phyloP scores from a whole-genome alignment of 2,888 invertebrate species.

The Erpobdella octoculata region DNA sequence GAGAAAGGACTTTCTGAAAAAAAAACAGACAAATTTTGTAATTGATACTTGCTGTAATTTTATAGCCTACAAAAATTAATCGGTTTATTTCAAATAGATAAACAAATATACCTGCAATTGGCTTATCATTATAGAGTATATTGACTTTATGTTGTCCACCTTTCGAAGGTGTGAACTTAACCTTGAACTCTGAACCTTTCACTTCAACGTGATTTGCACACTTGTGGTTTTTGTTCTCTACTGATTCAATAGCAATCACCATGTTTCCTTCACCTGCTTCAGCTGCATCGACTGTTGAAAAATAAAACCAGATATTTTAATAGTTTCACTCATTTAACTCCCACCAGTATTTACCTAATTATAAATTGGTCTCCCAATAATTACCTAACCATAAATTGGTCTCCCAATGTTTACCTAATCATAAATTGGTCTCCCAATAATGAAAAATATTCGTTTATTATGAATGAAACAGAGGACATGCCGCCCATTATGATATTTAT shows the following conservation, averaged over 20 bases:
- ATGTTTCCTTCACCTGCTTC: slow-evolving; percentile 1
- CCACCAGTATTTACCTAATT: no score
- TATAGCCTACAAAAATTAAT: not conserved
- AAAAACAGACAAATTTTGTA: no score
- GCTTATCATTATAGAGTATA: slow-evolving; percentile 5
- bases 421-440: no score
- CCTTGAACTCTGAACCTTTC: slow-evolving; percentile 14
- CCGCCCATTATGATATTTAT: no score
- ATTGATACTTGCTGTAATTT: no score
- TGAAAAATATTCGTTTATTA: no score
- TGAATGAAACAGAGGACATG: no score
- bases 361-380: no score
- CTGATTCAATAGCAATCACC: slow-evolving; percentile 7
- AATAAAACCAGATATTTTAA: not conserved
- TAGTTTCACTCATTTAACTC: no score
- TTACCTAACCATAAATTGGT: no score
- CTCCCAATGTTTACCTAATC: no score
- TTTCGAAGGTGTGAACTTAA: not conserved
- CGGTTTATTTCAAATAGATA: not conserved
- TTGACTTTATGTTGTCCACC: not conserved
- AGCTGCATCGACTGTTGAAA: not conserved
- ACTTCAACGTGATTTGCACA: not conserved
- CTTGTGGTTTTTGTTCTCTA: not conserved
- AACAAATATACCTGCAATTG: slow-evolving; percentile 3
- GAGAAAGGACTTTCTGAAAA: not conserved